phyloP scores from a whole-genome alignment of 1,140 invertebrate genomes.

The Laodelphax striatellus region DNA sequence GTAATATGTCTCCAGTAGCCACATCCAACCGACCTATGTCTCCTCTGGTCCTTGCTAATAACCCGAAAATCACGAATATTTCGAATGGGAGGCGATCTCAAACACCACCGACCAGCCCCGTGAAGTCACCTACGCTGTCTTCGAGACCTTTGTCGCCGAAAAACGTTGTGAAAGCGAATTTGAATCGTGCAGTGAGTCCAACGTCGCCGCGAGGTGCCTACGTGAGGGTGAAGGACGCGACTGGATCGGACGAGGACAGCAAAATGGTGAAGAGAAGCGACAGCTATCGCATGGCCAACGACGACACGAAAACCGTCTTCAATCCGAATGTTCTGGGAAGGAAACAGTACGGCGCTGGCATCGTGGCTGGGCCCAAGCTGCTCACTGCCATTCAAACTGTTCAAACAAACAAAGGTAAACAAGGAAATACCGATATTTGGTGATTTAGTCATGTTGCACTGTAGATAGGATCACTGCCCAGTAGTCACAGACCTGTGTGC shows the following conservation, averaged over 20 bases:
- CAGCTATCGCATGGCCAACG: conserved; percentile 73
- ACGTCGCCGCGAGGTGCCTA: conserved; percentile 21
- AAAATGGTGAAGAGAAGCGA: conserved; percentile 62
- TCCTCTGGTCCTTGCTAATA: conserved; percentile 15
- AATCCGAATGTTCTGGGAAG: conserved; percentile 22
- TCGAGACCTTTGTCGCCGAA: conserved; percentile 17
- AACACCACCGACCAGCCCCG: conserved; percentile 9
- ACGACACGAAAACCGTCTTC: conserved; percentile 18
- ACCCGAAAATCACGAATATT: background rate
- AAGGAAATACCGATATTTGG: conserved; percentile 64
- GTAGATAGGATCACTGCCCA: background rate
- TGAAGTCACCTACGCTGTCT: conserved; percentile 8
- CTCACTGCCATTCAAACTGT: conserved; percentile 26
- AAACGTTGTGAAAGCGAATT: conserved; percentile 19
- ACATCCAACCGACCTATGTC: conserved; percentile 11
- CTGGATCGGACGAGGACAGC: conserved; percentile 26
- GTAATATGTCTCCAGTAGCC: background rate
- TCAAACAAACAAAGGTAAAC: conserved; percentile 37
- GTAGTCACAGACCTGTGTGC: conserved; percentile 9
- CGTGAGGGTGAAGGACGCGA: conserved; percentile 21
- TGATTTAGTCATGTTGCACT: conserved; percentile 28
- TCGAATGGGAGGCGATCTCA: background rate
- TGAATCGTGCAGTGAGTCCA: conserved; percentile 12
- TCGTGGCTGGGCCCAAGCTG: conserved; percentile 22
- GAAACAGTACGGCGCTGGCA: conserved; percentile 20